Percentiles rank a stretch among this genome's conserved stretches.
Conservation (phyloP, 2,888 invertebrate genomes). For the Epsilonema sp. region DNA sequence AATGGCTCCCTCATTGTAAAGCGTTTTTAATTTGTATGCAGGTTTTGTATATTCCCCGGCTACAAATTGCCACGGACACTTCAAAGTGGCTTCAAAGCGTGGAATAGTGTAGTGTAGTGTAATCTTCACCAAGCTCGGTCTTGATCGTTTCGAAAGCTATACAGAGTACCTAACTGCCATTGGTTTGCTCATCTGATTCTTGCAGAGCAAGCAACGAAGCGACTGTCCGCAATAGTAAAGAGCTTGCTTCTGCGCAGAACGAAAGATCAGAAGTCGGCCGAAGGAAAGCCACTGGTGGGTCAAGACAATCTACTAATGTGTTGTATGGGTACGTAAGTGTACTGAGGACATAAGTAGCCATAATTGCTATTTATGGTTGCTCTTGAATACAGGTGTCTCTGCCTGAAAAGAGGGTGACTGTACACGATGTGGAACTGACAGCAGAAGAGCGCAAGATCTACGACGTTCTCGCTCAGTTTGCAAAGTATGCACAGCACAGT, state of each 20-base stretch:
- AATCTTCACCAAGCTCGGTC: no score
- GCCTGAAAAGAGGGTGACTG: constrained; percentile 15
- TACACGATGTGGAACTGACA: constrained; percentile 15
- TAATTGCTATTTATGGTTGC: not conserved
- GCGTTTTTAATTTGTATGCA: no score
- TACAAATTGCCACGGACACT: no score
- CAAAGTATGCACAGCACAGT: not conserved
- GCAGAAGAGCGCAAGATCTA: constrained; percentile 18
- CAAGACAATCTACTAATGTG: no score
- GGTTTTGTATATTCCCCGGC: no score
- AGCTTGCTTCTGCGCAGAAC: constrained; percentile 66
- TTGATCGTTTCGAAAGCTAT: no score
- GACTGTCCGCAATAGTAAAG: constrained; percentile 64
- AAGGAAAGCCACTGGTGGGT: constrained; percentile 30
- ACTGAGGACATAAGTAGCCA: no score
- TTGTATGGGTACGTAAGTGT: no score
- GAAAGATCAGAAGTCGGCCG: constrained; percentile 44
- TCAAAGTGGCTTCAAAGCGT: no score
- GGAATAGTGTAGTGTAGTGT: no score
- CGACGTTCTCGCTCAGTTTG: constrained; percentile 7
- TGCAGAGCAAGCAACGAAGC: constrained; percentile 39
- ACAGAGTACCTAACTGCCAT: no score
- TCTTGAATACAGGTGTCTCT: constrained; percentile 11
- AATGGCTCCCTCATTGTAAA: no score
- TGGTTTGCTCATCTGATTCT: constrained; percentile 6